Evolutionary conservation across 1,140 invertebrate species (phyloP), one percentile per base, ranked within the genome.

Genomic region (Hyles vespertilio): DNA sequence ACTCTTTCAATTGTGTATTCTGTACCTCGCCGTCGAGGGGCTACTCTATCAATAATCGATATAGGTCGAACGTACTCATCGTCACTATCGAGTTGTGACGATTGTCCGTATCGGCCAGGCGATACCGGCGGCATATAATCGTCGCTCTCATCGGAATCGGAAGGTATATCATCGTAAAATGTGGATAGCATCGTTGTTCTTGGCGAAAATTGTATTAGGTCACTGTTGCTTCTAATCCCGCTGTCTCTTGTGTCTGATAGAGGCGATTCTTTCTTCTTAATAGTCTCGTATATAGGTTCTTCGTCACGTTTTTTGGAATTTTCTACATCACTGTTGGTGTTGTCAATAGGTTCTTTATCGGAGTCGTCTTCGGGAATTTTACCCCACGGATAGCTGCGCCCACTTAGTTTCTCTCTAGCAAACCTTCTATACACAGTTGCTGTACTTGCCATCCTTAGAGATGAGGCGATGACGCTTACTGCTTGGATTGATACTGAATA

Each of bases 361-460:
- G 51, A 49, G 51, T 58, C 56, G 34, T 47, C n/a, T 48, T 52
- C 55, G 3, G 51, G 51, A 53, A 76, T 74, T 44, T 89, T 91
- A 34, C 89, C 91, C 94, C 94, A 95, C 8, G 94, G 94, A 79
- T 95, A 92, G 72, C 91, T 91, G 48, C 92, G 90, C 3, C 94
- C 94, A 63, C 92, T 92, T n/a, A 94, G 65, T 67, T 94, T 93
- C 82, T 95, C 93, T 62, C 94, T 92, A 83, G 94, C 94, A 70
- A 95, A 95, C 78, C 94, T 91, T 81, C 94, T 93, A 70, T 94
- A 95, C 12, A 91, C 89, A 7, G 92, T 92, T 9, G 93, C 94
- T 40, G 92, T 92, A 57, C 91, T 91, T 0, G 94, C 92, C 78
- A 94, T 87, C 73, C 94, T 90, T 36, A 93, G 81, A 40, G 94